phyloP scores from a whole-genome alignment of 2,888 invertebrate species.

The Nudaria mundana region DNA sequence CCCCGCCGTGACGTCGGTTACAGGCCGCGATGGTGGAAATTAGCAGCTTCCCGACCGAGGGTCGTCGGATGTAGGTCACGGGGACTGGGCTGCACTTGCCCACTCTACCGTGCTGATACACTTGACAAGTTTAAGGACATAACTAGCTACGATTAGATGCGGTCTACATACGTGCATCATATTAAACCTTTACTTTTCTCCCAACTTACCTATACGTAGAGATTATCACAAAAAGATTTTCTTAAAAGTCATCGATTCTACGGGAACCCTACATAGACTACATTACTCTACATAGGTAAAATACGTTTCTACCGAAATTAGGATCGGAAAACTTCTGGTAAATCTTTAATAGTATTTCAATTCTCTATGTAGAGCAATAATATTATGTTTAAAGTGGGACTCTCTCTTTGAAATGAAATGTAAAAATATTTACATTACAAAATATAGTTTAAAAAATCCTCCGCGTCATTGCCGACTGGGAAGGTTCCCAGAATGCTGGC shows the following conservation, averaged over 20 bases:
- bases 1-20: constrained; percentile 67
- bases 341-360: constrained; percentile 3
- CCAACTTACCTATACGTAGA: not conserved
- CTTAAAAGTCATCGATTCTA: too few species aligned
- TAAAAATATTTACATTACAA: too few species aligned
- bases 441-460: too few species aligned
- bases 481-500: too few species aligned
- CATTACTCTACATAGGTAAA: too few species aligned
- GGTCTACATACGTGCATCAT: constrained; percentile 21
- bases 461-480: too few species aligned
- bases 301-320: constrained; percentile 13
- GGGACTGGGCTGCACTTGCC: constrained; percentile 78
- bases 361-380: constrained; percentile 7
- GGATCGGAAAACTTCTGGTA: constrained; percentile 33
- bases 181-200: constrained; percentile 13
- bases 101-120: constrained; percentile 70
- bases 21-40: constrained; percentile 74
- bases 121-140: constrained; percentile 80
- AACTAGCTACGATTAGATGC: constrained; percentile 60
- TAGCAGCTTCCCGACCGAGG: constrained; percentile 81
- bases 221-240: too few species aligned
- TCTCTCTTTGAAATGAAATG: not conserved
- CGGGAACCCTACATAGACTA: too few species aligned
- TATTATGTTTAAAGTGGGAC: not conserved
- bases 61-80: constrained; percentile 79